A percentile compares a stretch with the other conserved stretches of the same genome.
Evolutionary conservation across 2,113 vertebrate genomes (phyloP).

Genomic region (Alouatta palliata): DNA sequence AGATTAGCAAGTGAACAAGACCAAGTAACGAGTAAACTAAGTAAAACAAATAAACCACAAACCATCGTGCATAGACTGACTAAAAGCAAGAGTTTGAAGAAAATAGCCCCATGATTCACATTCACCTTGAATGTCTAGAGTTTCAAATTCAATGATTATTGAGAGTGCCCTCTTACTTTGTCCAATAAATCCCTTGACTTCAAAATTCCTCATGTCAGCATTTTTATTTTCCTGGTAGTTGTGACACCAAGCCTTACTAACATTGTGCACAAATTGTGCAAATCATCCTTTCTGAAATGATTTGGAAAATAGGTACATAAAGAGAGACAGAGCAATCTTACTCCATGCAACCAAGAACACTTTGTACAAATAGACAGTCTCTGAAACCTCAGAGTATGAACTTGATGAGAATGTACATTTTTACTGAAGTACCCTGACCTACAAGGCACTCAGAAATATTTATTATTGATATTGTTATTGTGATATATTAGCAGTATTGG

Average conservation of each 20-base stretch:
- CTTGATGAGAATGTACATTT: neutral
- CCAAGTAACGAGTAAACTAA: too few relatives aligned
- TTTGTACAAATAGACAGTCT: neutral
- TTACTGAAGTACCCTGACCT: neutral
- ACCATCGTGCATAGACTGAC: neutral
- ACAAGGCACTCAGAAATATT: neutral
- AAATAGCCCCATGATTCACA: neutral
- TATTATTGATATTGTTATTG: neutral
- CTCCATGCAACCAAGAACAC: neutral
- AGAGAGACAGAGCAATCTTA: neutral
- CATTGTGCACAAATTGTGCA: neutral
- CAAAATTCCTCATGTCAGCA: slow-evolving; percentile 17
- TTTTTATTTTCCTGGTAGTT: slow-evolving; percentile 35
- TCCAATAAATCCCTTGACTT: neutral
- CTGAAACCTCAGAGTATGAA: neutral
- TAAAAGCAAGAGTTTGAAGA: neutral
- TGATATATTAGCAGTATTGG: neutral
- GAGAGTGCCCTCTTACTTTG: neutral
- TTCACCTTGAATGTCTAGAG: neutral
- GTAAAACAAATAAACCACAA: neutral
- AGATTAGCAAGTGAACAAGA: neutral
- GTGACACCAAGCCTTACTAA: slow-evolving; percentile 7
- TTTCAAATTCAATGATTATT: neutral
- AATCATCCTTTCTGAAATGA: neutral
- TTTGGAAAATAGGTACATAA: neutral